A percentile compares a stretch with the other conserved stretches of the same genome.
phyloP scores from a whole-genome alignment of 1,140 invertebrate genomes.

The Drosophila nigrodunni region DNA sequence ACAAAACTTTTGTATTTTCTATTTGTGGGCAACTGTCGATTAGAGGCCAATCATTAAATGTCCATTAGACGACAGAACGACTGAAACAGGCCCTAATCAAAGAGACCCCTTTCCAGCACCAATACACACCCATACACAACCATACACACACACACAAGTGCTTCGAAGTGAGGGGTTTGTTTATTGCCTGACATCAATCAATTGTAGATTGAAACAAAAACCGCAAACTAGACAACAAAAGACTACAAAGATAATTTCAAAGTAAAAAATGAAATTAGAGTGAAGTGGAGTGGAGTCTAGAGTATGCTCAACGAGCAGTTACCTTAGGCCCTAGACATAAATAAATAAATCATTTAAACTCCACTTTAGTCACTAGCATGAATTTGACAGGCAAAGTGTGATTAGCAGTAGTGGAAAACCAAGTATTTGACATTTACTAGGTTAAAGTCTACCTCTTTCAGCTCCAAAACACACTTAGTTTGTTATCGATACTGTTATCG shows the following conservation, averaged over 20 bases:
- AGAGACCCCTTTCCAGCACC: neutral
- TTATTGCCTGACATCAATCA: constrained; percentile 45
- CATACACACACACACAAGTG: neutral
- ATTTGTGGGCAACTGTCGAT: constrained; percentile 1
- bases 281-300: neutral
- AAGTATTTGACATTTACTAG: too few species aligned
- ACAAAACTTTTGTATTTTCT: neutral
- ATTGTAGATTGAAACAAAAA: constrained; percentile 41
- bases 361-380: too few species aligned
- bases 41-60: constrained; percentile 49
- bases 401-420: too few species aligned
- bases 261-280: neutral
- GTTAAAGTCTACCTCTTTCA: too few species aligned
- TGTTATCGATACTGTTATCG: too few species aligned
- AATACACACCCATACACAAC: neutral
- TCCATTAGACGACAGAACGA: constrained; percentile 41
- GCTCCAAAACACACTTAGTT: too few species aligned
- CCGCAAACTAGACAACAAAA: constrained; percentile 8
- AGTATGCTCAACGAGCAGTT: constrained; percentile 4
- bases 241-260: constrained; percentile 11
- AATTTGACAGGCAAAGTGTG: too few species aligned
- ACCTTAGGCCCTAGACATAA: neutral
- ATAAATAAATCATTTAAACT: too few species aligned
- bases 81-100: neutral
- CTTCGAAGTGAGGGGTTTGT: neutral